Base-by-base conservation (phyloP, 2,113 vertebrate genomes). In the Leptobrachium leishanense region DNA sequence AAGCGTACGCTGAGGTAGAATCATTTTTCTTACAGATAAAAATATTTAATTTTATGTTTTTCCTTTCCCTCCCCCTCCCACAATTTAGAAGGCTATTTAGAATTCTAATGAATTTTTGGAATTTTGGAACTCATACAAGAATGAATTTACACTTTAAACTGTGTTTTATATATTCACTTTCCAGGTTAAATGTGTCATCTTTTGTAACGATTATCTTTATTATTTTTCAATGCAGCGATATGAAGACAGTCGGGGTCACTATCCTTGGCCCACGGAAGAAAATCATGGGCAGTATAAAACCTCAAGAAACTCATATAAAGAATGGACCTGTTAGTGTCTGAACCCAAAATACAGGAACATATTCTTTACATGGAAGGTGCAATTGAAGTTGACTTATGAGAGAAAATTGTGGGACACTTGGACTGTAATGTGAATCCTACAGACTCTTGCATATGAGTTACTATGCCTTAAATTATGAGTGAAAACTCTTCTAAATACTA, bases 241-340 rank as follows among this genome's bases (percentile, higher is more conserved):
- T 96, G 88, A 98, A 98, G 91, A 98, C 97, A 84, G 90, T 97
- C 2, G 97, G 97, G 0, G 95, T 98, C 77, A 96, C 96, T 6
- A 94, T 98, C 81, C 92, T 96, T 82, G 96, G 96, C 81, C 94
- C 96, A 83, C 96, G 97, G 74, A 99, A 98, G 91, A 98, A 98
- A 90, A 94, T 98, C 74, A 92, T 98, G 87, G 98, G 95, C 91
- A 96, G 95, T 88, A 95, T 98, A 88, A 98, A 96, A 94, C 89
- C 92, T 89, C 93, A 98, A 86, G 97, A 99, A 92, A 95, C 94
- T 68, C 94, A 97, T 85, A 94, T 94, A 83, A 98, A 97, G 93
- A 98, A 93, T 75, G 88, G 90, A 82, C 97, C 97, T 8, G 97
- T 98, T 88, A 95, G 96, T 66, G 97, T 99, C 87, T 99, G 93